Base-by-base conservation (phyloP, 2,113 vertebrate species). In the Limanda limanda region DNA sequence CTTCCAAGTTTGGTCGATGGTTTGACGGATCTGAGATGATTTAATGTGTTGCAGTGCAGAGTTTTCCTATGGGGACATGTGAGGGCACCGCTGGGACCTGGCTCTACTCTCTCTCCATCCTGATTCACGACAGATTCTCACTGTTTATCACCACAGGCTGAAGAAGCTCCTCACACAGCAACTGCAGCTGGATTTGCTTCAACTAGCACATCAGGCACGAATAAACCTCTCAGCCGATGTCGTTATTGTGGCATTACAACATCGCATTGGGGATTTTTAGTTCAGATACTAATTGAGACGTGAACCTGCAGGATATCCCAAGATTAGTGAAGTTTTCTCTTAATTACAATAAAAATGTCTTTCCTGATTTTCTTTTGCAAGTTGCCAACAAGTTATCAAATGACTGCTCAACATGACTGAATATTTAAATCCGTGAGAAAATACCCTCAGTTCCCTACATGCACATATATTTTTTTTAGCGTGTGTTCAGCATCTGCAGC, bases 181-280 rank as follows among this genome's bases (percentile, higher is more conserved):
- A 48, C 45, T 35, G 11, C 9, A 57, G 48, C 67, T 67, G 75
- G 15, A 83, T 83, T 70, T 61, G 61, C 71, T 62, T 79, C 17
- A 63, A 10, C 20, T 20, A 20, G 27, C 56, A 13, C 11, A 47
- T 54, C 40, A 31, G 27, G 5, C 27, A 7, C 27, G n/a, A 79
- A 84, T 76, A 68, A 71, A 76, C 76, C 76, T 76, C 51, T 79
- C 72, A 79, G 68, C 72, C 54, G 76, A 57, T 68, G 57, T 9
- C 31, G 35, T 27, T 25, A 37, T 60, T 83, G 27, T 52, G 4
- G 40, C 35, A 54, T 42, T 58, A 13, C 17, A 61, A 40, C 31
- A 61, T 67, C 9, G 35, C 35, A 10, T 40, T 40, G 2, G 40
- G 40, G 40, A 40, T 40, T 40, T 40, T 24, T 47, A 5, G 2